Conservation (phyloP, 2,888 invertebrate species). For the Pandemis cinnamomeana region DNA sequence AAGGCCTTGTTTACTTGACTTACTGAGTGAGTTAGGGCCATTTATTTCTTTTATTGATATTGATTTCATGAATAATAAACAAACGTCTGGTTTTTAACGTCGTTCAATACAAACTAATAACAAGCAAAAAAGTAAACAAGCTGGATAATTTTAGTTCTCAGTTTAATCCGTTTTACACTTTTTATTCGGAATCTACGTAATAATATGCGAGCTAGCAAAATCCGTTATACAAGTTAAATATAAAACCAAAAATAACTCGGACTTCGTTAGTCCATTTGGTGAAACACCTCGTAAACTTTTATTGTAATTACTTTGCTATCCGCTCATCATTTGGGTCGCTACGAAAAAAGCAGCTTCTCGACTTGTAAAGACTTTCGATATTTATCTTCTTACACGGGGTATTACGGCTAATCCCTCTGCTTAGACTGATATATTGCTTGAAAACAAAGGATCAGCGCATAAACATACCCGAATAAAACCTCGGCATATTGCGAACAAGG, state of each 20-base stretch:
- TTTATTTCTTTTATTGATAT: no score
- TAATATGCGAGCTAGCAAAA: not conserved
- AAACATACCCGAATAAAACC: slow-evolving; percentile 54
- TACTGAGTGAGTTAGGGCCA: no score
- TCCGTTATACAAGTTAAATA: not conserved
- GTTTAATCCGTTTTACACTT: no score
- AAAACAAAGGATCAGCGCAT: slow-evolving; percentile 60
- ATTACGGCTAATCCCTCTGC: slow-evolving; percentile 68
- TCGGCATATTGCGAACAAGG: slow-evolving; percentile 42
- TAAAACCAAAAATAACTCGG: slow-evolving; percentile 8
- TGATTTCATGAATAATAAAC: no score
- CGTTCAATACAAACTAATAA: no score
- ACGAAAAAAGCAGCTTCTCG: slow-evolving; percentile 21
- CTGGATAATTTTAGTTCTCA: no score
- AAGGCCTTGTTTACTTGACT: no score
- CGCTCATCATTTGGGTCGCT: slow-evolving; percentile 22
- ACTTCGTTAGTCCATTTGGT: not conserved
- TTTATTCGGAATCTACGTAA: no score
- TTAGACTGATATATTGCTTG: slow-evolving; percentile 76
- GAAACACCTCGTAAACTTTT: slow-evolving; percentile 6
- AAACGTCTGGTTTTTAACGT: no score
- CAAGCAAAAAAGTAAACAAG: no score
- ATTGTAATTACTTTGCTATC: slow-evolving; percentile 16
- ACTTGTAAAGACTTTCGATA: slow-evolving; percentile 58
- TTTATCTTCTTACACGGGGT: slow-evolving; percentile 66